These are phyloP conservation scores for Paracyprichromis sp. DNA, from an alignment of 2,113 vertebrate species.

Conservation along the genomic window DNA sequence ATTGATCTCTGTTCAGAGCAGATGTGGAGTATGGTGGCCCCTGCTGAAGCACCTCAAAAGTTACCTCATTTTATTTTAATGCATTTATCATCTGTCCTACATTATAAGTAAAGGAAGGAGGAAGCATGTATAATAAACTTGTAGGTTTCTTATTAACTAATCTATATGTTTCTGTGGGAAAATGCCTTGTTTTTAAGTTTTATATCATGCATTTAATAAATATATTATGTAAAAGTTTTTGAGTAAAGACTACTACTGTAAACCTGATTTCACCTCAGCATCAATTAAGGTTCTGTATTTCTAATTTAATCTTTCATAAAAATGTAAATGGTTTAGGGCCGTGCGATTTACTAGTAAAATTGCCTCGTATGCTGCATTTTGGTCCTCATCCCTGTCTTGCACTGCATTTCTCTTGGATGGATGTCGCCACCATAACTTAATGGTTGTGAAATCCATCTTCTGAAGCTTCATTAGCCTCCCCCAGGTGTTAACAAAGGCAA, in stretches of 20 bases:
- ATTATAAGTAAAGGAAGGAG: neutral
- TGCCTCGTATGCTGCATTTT: neutral
- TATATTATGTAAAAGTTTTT: neutral
- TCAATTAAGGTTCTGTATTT: neutral
- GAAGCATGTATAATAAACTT: neutral
- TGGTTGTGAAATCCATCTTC: neutral
- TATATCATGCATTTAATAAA: neutral
- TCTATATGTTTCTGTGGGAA: neutral
- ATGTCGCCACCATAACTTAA: rapidly evolving
- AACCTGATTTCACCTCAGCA: neutral
- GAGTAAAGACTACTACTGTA: neutral
- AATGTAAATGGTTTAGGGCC: neutral
- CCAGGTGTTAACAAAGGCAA: neutral
- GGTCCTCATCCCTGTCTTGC: neutral
- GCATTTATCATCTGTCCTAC: neutral
- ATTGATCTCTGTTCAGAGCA: neutral
- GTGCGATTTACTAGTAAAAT: neutral
- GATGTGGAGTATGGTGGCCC: neutral
- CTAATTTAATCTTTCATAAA: neutral
- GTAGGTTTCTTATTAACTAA: neutral
- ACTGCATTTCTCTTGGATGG: neutral
- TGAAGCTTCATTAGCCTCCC: neutral
- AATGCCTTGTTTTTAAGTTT: neutral
- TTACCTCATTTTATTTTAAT: neutral
- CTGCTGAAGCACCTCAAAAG: neutral